Conservation (phyloP, 2,113 vertebrate species). For the Taxidea taxus region DNA sequence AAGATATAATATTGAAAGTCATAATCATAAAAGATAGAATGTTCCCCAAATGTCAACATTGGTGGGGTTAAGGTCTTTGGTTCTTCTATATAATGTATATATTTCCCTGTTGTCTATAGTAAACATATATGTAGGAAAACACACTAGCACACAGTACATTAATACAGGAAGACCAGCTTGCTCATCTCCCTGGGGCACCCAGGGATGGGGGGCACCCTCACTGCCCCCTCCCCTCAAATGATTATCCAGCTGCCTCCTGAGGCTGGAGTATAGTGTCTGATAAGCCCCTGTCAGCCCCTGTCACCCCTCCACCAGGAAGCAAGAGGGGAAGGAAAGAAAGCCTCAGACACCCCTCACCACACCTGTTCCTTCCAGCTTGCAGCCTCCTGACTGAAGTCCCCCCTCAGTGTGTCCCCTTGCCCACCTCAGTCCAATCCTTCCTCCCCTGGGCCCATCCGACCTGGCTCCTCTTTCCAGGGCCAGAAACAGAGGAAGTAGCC, state of each 20-base stretch:
- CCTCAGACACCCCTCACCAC: neutral
- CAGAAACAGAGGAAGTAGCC: neutral
- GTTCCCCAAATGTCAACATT: neutral
- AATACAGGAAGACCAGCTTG: neutral
- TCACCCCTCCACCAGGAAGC: neutral
- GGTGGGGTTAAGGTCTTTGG: neutral
- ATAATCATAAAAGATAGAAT: neutral
- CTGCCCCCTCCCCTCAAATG: neutral
- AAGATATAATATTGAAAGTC: neutral
- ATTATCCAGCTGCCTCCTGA: neutral
- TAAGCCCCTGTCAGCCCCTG: neutral
- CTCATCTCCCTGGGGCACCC: neutral
- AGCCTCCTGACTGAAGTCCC: neutral
- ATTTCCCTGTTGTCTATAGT: neutral
- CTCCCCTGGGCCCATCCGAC: neutral
- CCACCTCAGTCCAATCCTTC: neutral
- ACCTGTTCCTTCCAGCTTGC: neutral
- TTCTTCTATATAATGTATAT: neutral
- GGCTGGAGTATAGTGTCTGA: neutral
- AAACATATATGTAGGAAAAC: neutral
- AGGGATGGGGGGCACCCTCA: no score
- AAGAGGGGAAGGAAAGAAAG: neutral
- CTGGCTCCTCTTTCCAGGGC: neutral
- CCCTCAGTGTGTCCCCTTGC: neutral
- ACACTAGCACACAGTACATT: rapidly evolving